Base-by-base conservation (phyloP, 2,113 vertebrate species). In the Gnathonemus echidnorhynchus region DNA sequence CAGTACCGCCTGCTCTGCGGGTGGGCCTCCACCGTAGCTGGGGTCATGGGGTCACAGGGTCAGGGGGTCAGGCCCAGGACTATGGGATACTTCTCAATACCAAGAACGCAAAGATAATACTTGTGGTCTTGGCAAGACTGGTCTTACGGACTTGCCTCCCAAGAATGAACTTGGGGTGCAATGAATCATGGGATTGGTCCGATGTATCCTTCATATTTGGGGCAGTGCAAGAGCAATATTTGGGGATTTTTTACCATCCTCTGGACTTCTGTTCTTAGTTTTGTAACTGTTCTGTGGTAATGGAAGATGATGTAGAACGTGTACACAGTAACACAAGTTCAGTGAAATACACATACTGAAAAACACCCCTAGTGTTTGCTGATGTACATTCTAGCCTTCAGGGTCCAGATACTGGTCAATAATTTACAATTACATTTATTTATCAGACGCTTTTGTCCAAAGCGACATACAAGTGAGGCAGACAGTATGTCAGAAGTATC, bases 1-100 rank as follows among this genome's bases (percentile, higher is more conserved):
- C 91, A 91, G 74, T 87, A 89, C 88, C 84, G 84, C 52, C 90
- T 91, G 46, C 86, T 92, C 83, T 89, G 91, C 90, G 62, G 89
- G 91, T 90, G 31, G 48, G 62, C 9, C 4, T 11, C n/a, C n/a
- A 24, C 21, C 21, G 83, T 5, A 11, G 35, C 74, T 42, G 74
- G 74, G 74, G 11, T 77, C 35, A 13, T 39, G 3, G 62, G 62
- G 62, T 66, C 17, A 53, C 52, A 6, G 19, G 53, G 10, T 35
- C 24, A 15, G 42, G 35, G 27, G 62, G n/a, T 70, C 62, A 70
- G n/a, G 27, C 24, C 56, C 7, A 9, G 56, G 56, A 62, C 56
- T n/a, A 24, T 62, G 56, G 56, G 24, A n/a, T n/a, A 24, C 2
- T 62, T 62, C 56, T 62, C 56, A 62, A 9, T 62, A 62, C 24